These are phyloP conservation scores for Brienomyrus brachyistius DNA, from an alignment of 2,113 vertebrate genomes.

Conservation along the genomic window DNA sequence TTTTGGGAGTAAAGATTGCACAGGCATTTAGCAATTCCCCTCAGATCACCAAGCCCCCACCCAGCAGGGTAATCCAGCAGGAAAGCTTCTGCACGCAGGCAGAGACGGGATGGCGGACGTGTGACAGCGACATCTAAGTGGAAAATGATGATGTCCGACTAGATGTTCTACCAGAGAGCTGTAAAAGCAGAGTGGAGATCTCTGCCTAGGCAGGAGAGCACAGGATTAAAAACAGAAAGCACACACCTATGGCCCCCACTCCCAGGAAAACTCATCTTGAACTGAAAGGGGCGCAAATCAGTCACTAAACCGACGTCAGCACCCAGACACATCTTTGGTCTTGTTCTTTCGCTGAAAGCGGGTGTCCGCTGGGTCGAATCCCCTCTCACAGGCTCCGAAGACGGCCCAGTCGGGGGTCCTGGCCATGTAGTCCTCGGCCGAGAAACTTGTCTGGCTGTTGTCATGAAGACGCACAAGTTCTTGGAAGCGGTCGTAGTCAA, in stretches of 20 bases:
- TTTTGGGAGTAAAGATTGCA: neutral
- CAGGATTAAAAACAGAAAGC: neutral
- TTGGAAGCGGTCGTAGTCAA: slow-evolving; percentile 82
- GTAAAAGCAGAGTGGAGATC: neutral
- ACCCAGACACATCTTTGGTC: slow-evolving; percentile 74
- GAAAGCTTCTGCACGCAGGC: neutral
- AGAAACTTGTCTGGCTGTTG: slow-evolving; percentile 58
- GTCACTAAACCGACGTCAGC: slow-evolving; percentile 55
- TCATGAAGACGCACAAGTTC: slow-evolving; percentile 60
- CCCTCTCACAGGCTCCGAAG: slow-evolving; percentile 74
- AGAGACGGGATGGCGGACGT: neutral
- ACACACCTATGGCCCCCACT: neutral
- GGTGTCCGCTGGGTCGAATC: slow-evolving; percentile 78
- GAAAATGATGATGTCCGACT: neutral
- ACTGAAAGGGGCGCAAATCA: neutral
- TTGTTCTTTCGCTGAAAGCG: slow-evolving; percentile 77
- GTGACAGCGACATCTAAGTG: neutral
- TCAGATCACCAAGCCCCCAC: neutral
- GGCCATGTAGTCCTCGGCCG: slow-evolving; percentile 71
- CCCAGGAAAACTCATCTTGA: neutral
- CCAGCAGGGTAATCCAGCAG: neutral
- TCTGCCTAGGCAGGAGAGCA: neutral
- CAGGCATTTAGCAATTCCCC: neutral
- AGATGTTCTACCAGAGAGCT: neutral
- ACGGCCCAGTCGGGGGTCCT: slow-evolving; percentile 80